Conservation (phyloP, 1,140 invertebrate species). For the Olivierus martensii region DNA sequence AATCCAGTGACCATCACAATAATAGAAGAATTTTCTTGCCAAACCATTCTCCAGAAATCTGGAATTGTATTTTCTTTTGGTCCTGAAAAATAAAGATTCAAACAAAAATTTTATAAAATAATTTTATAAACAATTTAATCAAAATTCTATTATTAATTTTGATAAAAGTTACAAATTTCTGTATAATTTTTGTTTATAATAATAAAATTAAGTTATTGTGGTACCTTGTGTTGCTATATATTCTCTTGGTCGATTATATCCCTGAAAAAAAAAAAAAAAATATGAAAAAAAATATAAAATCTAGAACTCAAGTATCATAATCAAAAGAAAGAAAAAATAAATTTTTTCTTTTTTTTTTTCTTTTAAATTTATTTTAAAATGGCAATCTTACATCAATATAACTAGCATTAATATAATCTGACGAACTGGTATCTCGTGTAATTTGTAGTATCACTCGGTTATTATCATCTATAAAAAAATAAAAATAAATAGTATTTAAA, state of each 20-base stretch:
- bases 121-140: too few relatives aligned
- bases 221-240: conserved; percentile 72
- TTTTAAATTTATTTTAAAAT: too few relatives aligned
- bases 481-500: too few relatives aligned
- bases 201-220: too few relatives aligned
- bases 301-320: too few relatives aligned
- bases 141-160: too few relatives aligned
- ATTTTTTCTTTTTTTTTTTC: too few relatives aligned
- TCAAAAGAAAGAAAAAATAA: too few relatives aligned
- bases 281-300: too few relatives aligned
- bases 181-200: too few relatives aligned
- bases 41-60: conserved; percentile 72
- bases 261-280: conserved; percentile 33
- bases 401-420: conserved; percentile 43
- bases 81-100: conserved; percentile 24
- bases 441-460: conserved; percentile 32
- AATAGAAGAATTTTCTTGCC: conserved; percentile 52
- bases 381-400: conserved; percentile 38
- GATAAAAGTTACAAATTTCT: too few relatives aligned
- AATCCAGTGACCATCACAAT: conserved; percentile 68
- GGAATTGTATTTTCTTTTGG: conserved; percentile 52
- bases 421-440: conserved; percentile 19
- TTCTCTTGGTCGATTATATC: conserved; percentile 45
- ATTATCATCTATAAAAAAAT: conserved; percentile 39
- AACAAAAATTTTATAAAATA: too few relatives aligned